Evolutionary conservation across 2,797 vertebrate genomes (phyloP), one percentile per base, ranked within the genome.

Genomic region (Sebastes diaconus): DNA sequence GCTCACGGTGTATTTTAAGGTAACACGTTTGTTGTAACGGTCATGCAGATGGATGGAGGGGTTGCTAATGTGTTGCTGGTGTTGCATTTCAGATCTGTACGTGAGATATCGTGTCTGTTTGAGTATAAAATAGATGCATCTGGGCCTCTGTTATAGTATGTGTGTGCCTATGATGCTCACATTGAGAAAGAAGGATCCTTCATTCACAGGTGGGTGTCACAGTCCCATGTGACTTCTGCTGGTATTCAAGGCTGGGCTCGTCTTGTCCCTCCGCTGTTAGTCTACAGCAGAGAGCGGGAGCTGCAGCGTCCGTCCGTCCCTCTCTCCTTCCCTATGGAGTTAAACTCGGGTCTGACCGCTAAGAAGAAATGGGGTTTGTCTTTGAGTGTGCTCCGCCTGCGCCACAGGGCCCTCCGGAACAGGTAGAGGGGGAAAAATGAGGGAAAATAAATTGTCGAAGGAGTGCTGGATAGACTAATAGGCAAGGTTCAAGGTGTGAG

Each of bases 331-430:
- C 76, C 24, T 29, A 96, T 96, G 95, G 94, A 95, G 61, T 81
- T 83, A 57, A 89, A 73, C 78, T 65, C 87, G 20, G 59, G 86
- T 76, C 68, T 39, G 54, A 67, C 84, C 29, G 60, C 77, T 4
- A 90, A 84, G 90, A 94, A 90, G 90, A 90, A 77, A 80, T 92
- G 94, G 93, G 83, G 92, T 63, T 91, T 96, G 60, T 95, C 95
- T 52, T 80, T 95, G 67, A 95, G 92, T 42, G 93, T 75, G 1
- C 94, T 96, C 18, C 92, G 95, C 24, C 87, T 96, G 77, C 94
- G 94, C 24, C 95, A 96, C 90, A 90, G 90, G 81, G 95, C 94
- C 18, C 81, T 93, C 24, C 92, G 75, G 57, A 82, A 80, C 87
- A 96, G 95, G 95, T 96, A 95, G 83, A 82, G 24, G 14, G 20